Evolutionary conservation across 2,888 invertebrate species (phyloP), one percentile per base, ranked within the genome.

Genomic region (Euspilapteryx auroguttella): DNA sequence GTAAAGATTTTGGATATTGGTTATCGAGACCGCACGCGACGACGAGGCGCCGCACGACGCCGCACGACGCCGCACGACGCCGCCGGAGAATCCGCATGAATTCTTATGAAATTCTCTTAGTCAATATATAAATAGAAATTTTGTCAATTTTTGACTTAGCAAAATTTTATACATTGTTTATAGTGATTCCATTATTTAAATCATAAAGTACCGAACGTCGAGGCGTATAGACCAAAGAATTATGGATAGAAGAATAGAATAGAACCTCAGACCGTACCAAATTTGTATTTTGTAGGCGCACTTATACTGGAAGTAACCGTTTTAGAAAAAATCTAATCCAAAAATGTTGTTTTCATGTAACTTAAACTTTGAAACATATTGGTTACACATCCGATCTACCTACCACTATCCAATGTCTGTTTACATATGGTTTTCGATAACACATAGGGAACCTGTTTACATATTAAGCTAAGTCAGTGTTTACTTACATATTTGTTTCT

Each of bases 81-180:
- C n/a, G n/a, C n/a, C n/a, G n/a, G n/a, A 54, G 53, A 46, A 53
- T 63, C 63, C 62, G 61, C 61, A 63, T 68, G 66, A 58, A 69
- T 62, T 73, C 75, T 73, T 75, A 75, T 73, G 73, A 73, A 64
- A 63, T 62, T 62, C 58, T 69, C 63, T 68, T 75, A 73, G 75
- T 71, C 75, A 73, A 75, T 75, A 71, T 59, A 51, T 52, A 54
- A 25, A 65, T 64, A 66, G 57, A 62, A 69, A 68, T 64, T 56
- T 63, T 55, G 75, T 75, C 73, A 73, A 75, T 73, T 75, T 71
- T 65, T 73, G 71, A 75, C 73, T 62, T 71, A 75, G 71, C 65
- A 63, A 73, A 75, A 69, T 75, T 75, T 75, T 75, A 71, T 71
- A 73, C 66, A 53, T 73, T 66, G 59, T 71, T 68, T 71, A 68